Evolutionary conservation across 2,888 invertebrate genomes (phyloP).

Genomic region (Linnaemya vulpina): DNA sequence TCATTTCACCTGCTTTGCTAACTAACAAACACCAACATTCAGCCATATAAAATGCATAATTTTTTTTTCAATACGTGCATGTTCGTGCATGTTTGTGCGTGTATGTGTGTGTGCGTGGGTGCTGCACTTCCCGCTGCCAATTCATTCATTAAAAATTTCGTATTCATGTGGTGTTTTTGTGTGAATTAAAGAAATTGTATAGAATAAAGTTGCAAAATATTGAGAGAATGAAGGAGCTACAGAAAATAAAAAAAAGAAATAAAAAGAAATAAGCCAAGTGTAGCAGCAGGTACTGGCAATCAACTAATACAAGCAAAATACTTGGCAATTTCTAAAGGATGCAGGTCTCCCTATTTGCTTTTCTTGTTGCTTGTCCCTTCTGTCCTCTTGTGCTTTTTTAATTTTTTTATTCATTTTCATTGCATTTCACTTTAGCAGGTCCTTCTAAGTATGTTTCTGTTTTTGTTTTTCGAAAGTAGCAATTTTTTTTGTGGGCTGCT

Average conservation of each 20-base stretch:
- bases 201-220: constrained; percentile 49
- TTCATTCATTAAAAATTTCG: constrained; percentile 36
- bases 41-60: constrained; percentile 27
- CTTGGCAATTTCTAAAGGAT: constrained; percentile 49
- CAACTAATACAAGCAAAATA: constrained; percentile 26
- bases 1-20: constrained; percentile 50
- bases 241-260: not conserved
- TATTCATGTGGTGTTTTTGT: constrained; percentile 65
- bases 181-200: constrained; percentile 54
- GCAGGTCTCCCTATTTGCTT: constrained; percentile 16
- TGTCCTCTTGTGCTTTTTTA: not conserved
- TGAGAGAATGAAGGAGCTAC: not conserved
- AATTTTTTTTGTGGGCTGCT: constrained; percentile 15
- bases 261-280: constrained; percentile 4
- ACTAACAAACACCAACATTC: constrained; percentile 22
- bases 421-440: constrained; percentile 15
- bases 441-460: constrained; percentile 31
- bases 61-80: not conserved
- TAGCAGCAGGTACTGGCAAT: constrained; percentile 20
- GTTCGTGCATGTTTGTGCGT: not conserved
- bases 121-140: not conserved
- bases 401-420: constrained; percentile 39
- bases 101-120: not conserved
- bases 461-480: constrained; percentile 13
- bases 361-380: not conserved